Conservation (phyloP, 1,140 invertebrate genomes). For the Planococcus citri region DNA sequence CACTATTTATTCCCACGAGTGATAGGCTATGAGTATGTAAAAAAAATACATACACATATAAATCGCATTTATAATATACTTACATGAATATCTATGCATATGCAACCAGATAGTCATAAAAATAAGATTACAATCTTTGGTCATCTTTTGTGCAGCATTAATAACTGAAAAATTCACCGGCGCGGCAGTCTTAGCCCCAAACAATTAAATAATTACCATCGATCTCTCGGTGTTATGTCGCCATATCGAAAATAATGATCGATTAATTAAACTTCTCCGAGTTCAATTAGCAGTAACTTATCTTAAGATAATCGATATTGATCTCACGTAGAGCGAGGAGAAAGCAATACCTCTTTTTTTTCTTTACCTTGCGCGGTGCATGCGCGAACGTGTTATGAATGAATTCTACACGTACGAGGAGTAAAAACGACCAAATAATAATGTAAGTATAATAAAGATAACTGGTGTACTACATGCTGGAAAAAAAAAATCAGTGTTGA, state of each 20-base stretch:
- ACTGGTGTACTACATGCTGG: not conserved
- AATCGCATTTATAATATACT: too few species aligned
- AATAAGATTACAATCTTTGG: not conserved
- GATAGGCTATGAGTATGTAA: too few species aligned
- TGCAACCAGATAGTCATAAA: not conserved
- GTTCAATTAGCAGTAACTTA: not conserved
- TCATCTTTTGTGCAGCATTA: not conserved
- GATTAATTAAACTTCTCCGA: not conserved
- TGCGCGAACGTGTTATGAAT: constrained; percentile 2
- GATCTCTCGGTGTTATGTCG: not conserved
- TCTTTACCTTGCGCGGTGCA: not conserved
- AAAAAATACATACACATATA: too few species aligned
- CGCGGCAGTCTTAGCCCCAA: not conserved
- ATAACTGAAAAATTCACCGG: not conserved
- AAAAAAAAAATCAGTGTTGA: not conserved
- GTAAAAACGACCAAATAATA: not conserved
- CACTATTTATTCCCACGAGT: too few species aligned
- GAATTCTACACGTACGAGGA: not conserved
- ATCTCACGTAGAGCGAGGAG: not conserved
- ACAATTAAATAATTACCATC: not conserved
- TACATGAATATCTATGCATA: too few species aligned
- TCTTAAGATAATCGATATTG: not conserved
- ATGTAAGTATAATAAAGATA: not conserved
- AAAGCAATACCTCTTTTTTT: not conserved
- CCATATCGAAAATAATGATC: not conserved